Evolutionary conservation across 2,113 vertebrate species (phyloP).

Genomic region (Hippoglossus stenolepis): DNA sequence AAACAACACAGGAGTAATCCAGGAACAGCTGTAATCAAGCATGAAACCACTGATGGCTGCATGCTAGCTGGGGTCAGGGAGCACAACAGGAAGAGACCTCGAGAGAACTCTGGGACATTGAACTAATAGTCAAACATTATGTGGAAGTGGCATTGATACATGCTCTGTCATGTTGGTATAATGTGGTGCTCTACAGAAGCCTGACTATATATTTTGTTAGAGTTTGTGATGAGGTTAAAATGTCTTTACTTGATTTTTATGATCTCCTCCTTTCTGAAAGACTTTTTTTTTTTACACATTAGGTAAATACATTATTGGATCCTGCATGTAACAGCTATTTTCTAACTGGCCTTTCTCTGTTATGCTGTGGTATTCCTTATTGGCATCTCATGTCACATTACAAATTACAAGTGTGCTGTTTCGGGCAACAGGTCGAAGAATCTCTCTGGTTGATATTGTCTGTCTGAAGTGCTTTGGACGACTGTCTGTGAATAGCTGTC

Average conservation of each 20-base stretch:
- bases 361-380: background rate
- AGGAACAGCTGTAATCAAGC: slow-evolving; percentile 76
- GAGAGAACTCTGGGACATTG: slow-evolving; percentile 59
- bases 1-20: slow-evolving; percentile 79
- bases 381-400: background rate
- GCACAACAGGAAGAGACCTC: slow-evolving; percentile 62
- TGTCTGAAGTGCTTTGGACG: slow-evolving; percentile 26
- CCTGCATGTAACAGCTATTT: background rate
- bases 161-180: slow-evolving; percentile 16
- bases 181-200: background rate
- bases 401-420: slow-evolving; percentile 4
- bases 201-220: background rate
- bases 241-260: too few relatives aligned
- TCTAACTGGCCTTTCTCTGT: background rate
- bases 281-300: too few relatives aligned
- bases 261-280: background rate
- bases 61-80: slow-evolving; percentile 67
- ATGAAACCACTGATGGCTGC: slow-evolving; percentile 70
- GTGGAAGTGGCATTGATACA: background rate
- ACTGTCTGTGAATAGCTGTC: slow-evolving; percentile 35
- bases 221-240: background rate
- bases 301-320: background rate
- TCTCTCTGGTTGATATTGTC: slow-evolving; percentile 26
- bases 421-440: slow-evolving; percentile 45
- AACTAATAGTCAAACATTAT: slow-evolving; percentile 60